Base-by-base conservation (phyloP, 2,797 vertebrate genomes). In the Crenuchus spilurus region DNA sequence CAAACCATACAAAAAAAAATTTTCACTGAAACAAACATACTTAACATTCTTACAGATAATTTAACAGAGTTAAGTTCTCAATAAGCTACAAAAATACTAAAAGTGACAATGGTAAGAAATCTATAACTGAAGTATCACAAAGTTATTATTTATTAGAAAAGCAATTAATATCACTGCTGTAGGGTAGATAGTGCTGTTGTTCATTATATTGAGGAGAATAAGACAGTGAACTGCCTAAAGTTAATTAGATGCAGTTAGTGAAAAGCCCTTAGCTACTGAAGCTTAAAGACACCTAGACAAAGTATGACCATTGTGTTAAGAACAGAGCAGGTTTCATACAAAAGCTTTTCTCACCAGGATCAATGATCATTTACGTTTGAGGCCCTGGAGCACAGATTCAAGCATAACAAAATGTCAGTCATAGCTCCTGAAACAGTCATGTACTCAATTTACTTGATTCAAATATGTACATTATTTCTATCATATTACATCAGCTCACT, bases 301-400 rank as follows among this genome's bases (percentile, higher is more conserved):
- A 10, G 54, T 58, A 11, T 14, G 10, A 49, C 20, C 55, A 60
- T 66, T 74, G 51, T 67, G 42, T 52, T 62, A 62, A 35, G 48
- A 20, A 0, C 22, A 33, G 16, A 54, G 37, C 28, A 57, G 48
- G 60, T 22, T 9, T 37, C 35, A 46, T 39, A 57, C 30, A 69
- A 62, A 41, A 42, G 16, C 18, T 10, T 26, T 28, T 61, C 44
- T 49, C 20, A 26, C 64, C 20, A 49, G 24, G 2, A 55, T 55
- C 20, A 54, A 35, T 63, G 30, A 71, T 60, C 22, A 64, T 71
- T 60, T 49, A 71, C 68, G 41, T 49, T 26, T 49, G 0, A 76
- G 8, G 31, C 58, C 31, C 49, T 39, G n/a, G 42, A 48, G 22
- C 41, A 66, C 39, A 51, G n/a, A 35, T 22, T 54, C 4, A 64